Conservation (phyloP, 2,797 vertebrate species). For the Catostomus latipinnis region DNA sequence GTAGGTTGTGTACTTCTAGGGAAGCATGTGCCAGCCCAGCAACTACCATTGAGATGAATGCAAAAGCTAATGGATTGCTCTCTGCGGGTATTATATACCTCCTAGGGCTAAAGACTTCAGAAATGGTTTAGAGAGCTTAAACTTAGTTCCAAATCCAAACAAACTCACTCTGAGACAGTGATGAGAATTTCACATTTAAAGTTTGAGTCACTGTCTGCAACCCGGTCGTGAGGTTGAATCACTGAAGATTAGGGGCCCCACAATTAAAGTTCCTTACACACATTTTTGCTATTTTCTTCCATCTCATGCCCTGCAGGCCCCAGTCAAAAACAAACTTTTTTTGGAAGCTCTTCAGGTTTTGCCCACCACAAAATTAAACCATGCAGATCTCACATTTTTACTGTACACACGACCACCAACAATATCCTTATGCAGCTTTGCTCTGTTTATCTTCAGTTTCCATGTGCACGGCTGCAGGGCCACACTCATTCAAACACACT, state of each 20-base stretch:
- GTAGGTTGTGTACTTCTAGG: too few species aligned
- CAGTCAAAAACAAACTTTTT: conserved; percentile 57
- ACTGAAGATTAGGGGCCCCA: conserved; percentile 61
- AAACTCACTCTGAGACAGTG: conserved; percentile 29
- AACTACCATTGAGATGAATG: too few species aligned
- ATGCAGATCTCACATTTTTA: conserved; percentile 50
- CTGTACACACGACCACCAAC: conserved; percentile 62
- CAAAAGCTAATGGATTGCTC: too few species aligned
- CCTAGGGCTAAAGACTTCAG: neutral
- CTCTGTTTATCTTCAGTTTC: conserved; percentile 63
- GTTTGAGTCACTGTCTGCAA: conserved; percentile 60
- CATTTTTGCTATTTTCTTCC: conserved; percentile 63
- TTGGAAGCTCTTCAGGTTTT: conserved; percentile 41
- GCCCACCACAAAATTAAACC: conserved; percentile 56
- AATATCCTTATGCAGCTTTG: conserved; percentile 59
- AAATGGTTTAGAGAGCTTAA: conserved; percentile 26
- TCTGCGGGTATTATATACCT: too few species aligned
- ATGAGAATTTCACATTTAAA: conserved; percentile 46
- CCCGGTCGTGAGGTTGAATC: conserved; percentile 60
- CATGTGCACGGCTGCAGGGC: conserved; percentile 54
- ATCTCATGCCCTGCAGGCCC: conserved; percentile 46
- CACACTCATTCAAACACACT: conserved; percentile 7
- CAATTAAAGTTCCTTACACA: conserved; percentile 63
- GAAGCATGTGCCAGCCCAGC: too few species aligned
- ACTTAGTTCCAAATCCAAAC: conserved; percentile 46